Evolutionary conservation across 2,797 vertebrate species (phyloP).

Genomic region (Pachyuromys duprasi): DNA sequence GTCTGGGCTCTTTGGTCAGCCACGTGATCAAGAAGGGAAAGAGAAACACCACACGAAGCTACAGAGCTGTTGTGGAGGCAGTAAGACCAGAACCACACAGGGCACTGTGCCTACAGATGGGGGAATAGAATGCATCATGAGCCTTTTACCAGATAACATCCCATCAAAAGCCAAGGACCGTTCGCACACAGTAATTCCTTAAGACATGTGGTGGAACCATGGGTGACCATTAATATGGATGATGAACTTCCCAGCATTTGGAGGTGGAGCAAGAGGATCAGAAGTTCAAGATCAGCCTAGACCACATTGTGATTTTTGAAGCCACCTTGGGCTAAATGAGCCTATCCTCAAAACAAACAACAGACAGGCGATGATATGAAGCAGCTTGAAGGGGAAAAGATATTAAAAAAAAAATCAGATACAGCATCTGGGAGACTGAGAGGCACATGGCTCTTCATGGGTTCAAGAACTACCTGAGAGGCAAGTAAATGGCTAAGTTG

Average conservation of each 20-base stretch:
- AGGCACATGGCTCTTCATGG: background rate
- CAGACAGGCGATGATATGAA: background rate
- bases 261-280: background rate
- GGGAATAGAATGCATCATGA: background rate
- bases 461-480: background rate
- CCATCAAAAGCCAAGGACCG: background rate
- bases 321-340: background rate
- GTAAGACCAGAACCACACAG: accelerated
- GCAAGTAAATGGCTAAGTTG: background rate
- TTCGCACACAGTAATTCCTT: background rate
- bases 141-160: background rate
- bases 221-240: background rate
- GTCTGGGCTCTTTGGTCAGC: background rate
- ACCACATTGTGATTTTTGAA: background rate
- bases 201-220: background rate
- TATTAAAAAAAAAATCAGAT: background rate
- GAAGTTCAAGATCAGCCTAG: background rate
- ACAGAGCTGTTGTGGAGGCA: background rate
- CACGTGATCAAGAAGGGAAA: background rate
- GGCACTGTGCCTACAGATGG: accelerated
- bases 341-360: background rate
- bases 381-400: background rate
- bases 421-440: background rate
- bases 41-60: background rate
- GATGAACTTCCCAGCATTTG: background rate